Percentiles rank a stretch among this genome's conserved stretches.
Conservation (phyloP, 2,113 vertebrate species). For the Chloropsis hardwickii region DNA sequence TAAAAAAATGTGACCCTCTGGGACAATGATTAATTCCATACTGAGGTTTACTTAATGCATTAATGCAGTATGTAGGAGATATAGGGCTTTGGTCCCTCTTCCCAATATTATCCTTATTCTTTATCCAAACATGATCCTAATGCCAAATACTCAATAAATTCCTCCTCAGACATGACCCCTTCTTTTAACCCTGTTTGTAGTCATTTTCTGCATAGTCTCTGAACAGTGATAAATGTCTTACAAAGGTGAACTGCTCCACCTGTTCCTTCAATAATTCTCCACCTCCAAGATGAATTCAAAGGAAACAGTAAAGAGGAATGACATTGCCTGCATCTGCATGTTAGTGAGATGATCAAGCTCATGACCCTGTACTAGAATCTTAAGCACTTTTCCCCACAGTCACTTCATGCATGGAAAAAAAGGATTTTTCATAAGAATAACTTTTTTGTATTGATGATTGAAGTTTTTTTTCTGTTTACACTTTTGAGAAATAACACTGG, state of each 20-base stretch:
- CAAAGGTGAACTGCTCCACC: neutral
- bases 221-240: neutral
- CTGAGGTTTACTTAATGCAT: neutral
- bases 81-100: neutral
- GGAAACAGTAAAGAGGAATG: neutral
- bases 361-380: neutral
- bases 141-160: neutral
- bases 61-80: neutral
- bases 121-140: neutral
- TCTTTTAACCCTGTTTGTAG: rapidly evolving
- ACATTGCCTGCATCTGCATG: neutral
- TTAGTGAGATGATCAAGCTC: neutral
- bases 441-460: neutral
- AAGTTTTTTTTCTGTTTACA: neutral
- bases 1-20: neutral
- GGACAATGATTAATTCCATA: neutral
- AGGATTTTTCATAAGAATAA: neutral
- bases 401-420: neutral
- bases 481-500: neutral
- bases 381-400: neutral
- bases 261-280: neutral
- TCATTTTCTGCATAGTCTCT: neutral
- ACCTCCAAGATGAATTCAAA: neutral
- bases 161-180: rapidly evolving
- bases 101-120: neutral